Evolutionary conservation across 2,797 vertebrate genomes (phyloP), one percentile per base, ranked within the genome.

Genomic region (Selene dorsalis): DNA sequence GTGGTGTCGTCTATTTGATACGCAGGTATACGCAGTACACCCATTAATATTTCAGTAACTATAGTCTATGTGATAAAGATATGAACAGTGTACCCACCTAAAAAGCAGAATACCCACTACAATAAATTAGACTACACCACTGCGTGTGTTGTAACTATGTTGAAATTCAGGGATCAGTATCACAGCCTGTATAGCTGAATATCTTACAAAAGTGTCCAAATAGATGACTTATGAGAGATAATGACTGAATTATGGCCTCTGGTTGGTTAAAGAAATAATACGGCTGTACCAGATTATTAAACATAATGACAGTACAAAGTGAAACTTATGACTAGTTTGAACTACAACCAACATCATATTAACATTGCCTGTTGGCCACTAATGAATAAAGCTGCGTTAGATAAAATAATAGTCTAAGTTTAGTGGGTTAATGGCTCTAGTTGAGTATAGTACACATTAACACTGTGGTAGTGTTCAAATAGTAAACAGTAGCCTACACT

Each of bases 141-240:
- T n/a, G n/a, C n/a, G n/a, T 22, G 3, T 50, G 22, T 35, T 35
- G n/a, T n/a, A n/a, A n/a, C 0, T 8, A 24, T 52, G n/a, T 13
- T 24, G 10, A 22, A 50, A 11, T 50, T 50, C 3, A 50, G 48
- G 10, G 32, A 50, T 22, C 1, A 52, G 13, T 16, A 52, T 24
- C 12, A 56, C 9, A 17, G 38, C n/a, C 13, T 41, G 13, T 60
- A 26, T 3, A 62, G n/a, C 11, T 20, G 6, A 18, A n/a, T 22
- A 14, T 75, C 71, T 83, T 67, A 78, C 75, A 57, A 1, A 28
- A 38, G 9, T 78, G 66, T 11, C 41, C 7, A 28, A 12, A 14
- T 0, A 56, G 17, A 0, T 50, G 30, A 55, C 50, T 28, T 28
- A 17, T 57, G 52, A 6, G 12, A 32, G 9, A 43, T 39, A 66